Evolutionary conservation across 2,888 invertebrate genomes (phyloP).

Genomic region (Eristalis arbustorum): DNA sequence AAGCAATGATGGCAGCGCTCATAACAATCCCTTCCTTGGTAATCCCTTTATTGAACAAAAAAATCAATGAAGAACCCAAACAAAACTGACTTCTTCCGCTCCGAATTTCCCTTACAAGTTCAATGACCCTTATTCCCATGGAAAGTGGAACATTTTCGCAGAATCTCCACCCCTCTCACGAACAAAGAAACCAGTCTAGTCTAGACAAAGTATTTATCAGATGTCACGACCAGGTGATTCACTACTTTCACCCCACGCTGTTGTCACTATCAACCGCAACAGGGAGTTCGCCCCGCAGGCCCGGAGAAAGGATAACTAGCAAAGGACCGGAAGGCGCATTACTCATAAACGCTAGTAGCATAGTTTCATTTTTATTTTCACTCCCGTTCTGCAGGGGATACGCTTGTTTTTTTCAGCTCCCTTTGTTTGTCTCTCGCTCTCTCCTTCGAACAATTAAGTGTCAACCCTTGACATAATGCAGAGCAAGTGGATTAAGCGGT

Average conservation of each 20-base stretch:
- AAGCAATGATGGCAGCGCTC: too few species aligned
- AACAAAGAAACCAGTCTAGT: background rate
- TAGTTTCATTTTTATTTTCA: conserved; percentile 22
- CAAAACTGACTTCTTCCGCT: too few species aligned
- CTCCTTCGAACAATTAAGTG: conserved; percentile 57
- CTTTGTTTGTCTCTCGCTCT: background rate
- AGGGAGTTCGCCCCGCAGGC: background rate
- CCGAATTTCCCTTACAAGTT: too few species aligned
- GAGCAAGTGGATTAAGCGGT: conserved; percentile 67
- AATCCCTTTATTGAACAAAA: too few species aligned
- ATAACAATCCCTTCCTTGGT: too few species aligned
- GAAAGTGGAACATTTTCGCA: too few species aligned
- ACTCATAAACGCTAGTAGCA: conserved; percentile 40
- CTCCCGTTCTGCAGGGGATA: background rate
- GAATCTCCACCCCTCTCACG: background rate
- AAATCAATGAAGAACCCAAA: too few species aligned
- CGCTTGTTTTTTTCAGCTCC: conserved; percentile 10
- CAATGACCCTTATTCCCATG: too few species aligned
- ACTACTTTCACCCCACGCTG: conserved; percentile 22
- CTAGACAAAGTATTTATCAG: background rate
- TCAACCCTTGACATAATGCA: conserved; percentile 64
- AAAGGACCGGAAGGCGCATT: conserved; percentile 39
- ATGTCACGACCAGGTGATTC: background rate
- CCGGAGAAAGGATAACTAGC: conserved; percentile 14
- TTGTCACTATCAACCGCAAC: background rate